Evolutionary conservation across 1,140 invertebrate species (phyloP).

Genomic region (Calliphora vicina): DNA sequence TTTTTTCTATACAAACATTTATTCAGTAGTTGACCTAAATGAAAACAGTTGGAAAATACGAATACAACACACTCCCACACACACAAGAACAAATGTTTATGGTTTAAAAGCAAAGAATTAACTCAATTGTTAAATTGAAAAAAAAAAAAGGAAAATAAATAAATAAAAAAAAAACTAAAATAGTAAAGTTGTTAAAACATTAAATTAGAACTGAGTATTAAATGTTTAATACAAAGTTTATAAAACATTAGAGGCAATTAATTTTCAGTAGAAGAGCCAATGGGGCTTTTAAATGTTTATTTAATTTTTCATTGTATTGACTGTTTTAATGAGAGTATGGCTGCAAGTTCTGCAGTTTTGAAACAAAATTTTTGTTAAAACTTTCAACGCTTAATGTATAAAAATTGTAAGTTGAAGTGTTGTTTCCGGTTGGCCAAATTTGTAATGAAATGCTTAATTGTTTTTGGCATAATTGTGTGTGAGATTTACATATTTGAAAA

Average conservation of each 20-base stretch:
- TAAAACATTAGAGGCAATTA: background rate
- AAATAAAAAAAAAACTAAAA: background rate
- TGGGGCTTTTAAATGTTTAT: background rate
- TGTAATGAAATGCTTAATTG: background rate
- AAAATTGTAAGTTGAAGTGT: no score
- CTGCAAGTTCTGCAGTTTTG: no score
- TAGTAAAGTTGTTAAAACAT: background rate
- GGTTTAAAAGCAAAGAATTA: background rate
- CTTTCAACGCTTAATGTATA: no score
- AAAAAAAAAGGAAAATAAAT: background rate
- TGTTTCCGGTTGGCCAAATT: no score
- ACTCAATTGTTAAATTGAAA: conserved; percentile 12
- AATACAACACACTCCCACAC: background rate
- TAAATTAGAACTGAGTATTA: background rate
- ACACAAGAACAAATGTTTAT: background rate
- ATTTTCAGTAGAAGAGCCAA: background rate
- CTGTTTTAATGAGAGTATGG: background rate
- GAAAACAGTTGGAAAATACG: background rate
- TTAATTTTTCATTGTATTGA: background rate
- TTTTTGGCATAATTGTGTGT: background rate
- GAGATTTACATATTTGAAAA: no score
- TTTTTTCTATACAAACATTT: background rate
- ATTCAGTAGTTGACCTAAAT: conserved; percentile 7
- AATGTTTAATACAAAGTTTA: background rate
- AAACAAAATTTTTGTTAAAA: no score